phyloP scores from a whole-genome alignment of 2,888 invertebrate species.

The Auanema freiburgensis region DNA sequence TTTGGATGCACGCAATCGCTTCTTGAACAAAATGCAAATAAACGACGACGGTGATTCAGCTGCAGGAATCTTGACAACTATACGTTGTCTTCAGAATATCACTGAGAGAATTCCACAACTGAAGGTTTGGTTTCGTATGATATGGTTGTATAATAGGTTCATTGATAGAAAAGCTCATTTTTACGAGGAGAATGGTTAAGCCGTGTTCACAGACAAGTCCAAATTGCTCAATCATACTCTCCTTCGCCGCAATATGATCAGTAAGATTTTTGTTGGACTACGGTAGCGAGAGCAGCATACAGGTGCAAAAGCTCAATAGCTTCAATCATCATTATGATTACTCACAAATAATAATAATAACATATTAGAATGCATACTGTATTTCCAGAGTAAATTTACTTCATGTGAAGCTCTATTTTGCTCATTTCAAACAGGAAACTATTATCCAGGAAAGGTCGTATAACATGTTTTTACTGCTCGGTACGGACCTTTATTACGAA shows the following conservation, averaged over 20 bases:
- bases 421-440: conserved; percentile 57
- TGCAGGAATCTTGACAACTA: neutral
- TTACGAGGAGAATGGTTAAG: conserved; percentile 54
- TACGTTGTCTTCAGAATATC: conserved; percentile 8
- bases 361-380: neutral
- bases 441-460: conserved; percentile 54
- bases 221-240: conserved; percentile 54
- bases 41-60: neutral
- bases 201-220: conserved; percentile 46
- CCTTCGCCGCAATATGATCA: conserved; percentile 54
- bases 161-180: conserved; percentile 45
- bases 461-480: conserved; percentile 53
- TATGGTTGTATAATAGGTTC: no score
- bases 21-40: conserved; percentile 6
- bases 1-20: conserved; percentile 13
- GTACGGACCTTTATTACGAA: conserved; percentile 18
- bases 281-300: neutral
- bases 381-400: conserved; percentile 52
- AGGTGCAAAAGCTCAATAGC: neutral
- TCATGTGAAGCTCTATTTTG: conserved; percentile 55
- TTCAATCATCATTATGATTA: no score
- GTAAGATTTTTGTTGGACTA: conserved; percentile 22
- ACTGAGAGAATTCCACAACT: conserved; percentile 3
- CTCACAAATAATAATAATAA: neutral
- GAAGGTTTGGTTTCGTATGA: no score